These are phyloP conservation scores for Sternarchorhynchus goeldii DNA, from an alignment of 2,797 vertebrate species.

Conservation along the genomic window DNA sequence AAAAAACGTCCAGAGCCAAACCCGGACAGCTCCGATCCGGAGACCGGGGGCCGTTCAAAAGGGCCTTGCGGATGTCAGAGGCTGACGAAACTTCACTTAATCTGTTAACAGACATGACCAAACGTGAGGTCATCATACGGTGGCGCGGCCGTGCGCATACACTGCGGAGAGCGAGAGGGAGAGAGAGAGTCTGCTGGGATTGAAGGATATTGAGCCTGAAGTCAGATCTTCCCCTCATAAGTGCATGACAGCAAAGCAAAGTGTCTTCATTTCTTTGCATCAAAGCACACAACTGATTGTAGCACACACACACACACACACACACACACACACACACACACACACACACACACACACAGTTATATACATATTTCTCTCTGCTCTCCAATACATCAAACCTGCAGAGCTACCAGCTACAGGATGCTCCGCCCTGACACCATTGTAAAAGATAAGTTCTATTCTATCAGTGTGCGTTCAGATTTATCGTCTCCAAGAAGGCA, in stretches of 20 bases:
- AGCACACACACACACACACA: slow-evolving; percentile 7
- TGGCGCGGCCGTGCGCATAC: slow-evolving; percentile 7
- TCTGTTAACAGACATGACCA: neutral
- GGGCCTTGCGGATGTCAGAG: neutral
- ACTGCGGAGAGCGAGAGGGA: neutral
- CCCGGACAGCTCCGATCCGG: too few species aligned
- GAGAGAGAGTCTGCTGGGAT: neutral
- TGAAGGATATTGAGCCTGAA: neutral
- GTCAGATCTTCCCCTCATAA: slow-evolving; percentile 12
- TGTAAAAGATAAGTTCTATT: slow-evolving; percentile 72
- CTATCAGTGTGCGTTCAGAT: slow-evolving; percentile 66
- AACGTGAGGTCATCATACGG: slow-evolving; percentile 12
- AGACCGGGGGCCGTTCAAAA: neutral
- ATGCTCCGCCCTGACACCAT: slow-evolving; percentile 65
- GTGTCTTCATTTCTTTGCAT: neutral
- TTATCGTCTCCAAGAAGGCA: slow-evolving; percentile 70
- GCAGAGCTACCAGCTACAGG: slow-evolving; percentile 66
- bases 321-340: slow-evolving; percentile 6
- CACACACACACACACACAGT: neutral
- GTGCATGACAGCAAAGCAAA: neutral
- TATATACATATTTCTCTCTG: slow-evolving; percentile 36
- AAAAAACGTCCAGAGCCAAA: neutral
- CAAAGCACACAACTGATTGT: neutral
- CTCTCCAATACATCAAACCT: slow-evolving; percentile 39
- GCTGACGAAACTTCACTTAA: neutral